Base-by-base conservation (phyloP, 2,888 invertebrate genomes). In the Microplitis deprimator region DNA sequence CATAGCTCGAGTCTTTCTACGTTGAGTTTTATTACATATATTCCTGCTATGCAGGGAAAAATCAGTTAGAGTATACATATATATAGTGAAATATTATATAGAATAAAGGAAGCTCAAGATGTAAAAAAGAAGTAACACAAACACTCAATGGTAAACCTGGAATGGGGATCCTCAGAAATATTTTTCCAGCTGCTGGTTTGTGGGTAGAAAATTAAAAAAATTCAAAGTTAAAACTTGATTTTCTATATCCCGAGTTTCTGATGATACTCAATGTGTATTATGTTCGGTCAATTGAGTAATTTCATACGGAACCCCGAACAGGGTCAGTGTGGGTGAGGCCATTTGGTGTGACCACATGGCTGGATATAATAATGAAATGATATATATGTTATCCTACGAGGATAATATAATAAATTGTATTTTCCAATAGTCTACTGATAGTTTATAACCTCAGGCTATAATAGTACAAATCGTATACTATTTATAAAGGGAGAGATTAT, bases 1-100 rank as follows among this genome's bases (percentile, higher is more conserved):
- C 85, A 76, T 75, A 69, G 68, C 76, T 74, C 16, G 38, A 38
- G 1, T 16, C 69, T 16, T 39, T 29, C 29, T 29, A 29, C 29
- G 29, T 3, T 29, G 29, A 29, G 29, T 29, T 29, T 29, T 29
- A 29, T 29, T 29, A 29, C 29, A 0, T 29, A 29, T 29, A 29
- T 29, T 29, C 29, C 29, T 29, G 29, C 3, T 29, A 29, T 29
- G 29, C 29, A 29, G 29, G 4, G 4, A 29, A 29, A 29, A 29
- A 29, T 29, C 29, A 29, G 29, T 29, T 29, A 29, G 3, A 29
- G 29, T 29, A 29, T 29, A 29, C 29, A 29, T 29, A 29, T 29
- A 29, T 29, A 29, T 29, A 29, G 29, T 29, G 3, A 29, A 29
- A 29, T 29, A 50, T 5, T 50, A 8, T 50, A 50, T 50, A 62